Evolutionary conservation across 2,113 vertebrate species (phyloP).

Genomic region (Canis aureus): DNA sequence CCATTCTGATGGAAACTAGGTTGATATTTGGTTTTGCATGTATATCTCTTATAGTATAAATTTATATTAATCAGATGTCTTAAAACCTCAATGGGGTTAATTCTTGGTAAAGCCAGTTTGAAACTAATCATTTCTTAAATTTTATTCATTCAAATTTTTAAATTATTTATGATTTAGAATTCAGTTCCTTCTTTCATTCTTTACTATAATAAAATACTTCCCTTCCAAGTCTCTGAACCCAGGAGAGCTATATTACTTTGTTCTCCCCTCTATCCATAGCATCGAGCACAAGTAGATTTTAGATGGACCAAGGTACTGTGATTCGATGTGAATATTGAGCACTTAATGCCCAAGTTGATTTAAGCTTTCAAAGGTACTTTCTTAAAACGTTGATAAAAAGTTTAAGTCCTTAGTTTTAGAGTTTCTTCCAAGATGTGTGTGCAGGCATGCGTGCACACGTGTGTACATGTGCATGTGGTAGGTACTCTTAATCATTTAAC

Average conservation of each 20-base stretch:
- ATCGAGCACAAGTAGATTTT: background rate
- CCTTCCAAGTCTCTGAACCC: background rate
- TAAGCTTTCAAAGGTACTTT: slow-evolving; percentile 27
- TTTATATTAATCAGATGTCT: slow-evolving; percentile 1
- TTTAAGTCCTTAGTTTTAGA: background rate
- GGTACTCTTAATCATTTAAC: slow-evolving; percentile 21
- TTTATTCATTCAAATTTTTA: background rate
- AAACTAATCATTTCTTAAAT: slow-evolving; percentile 40
- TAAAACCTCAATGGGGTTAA: slow-evolving; percentile 4
- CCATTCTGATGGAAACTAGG: background rate
- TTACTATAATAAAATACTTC: background rate
- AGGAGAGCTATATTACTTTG: background rate
- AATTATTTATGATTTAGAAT: slow-evolving; percentile 29
- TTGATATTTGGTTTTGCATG: slow-evolving; percentile 21
- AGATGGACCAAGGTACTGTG: background rate
- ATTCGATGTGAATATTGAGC: background rate
- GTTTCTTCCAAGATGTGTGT: background rate
- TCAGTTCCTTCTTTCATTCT: background rate
- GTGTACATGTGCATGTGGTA: background rate
- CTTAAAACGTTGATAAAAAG: slow-evolving; percentile 21
- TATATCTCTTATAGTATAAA: background rate
- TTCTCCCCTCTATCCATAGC: background rate
- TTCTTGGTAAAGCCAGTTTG: slow-evolving; percentile 16
- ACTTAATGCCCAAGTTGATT: background rate
- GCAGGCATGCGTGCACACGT: background rate